Conservation (phyloP, 2,888 invertebrate genomes). For the Nasonovia ribisnigri region DNA sequence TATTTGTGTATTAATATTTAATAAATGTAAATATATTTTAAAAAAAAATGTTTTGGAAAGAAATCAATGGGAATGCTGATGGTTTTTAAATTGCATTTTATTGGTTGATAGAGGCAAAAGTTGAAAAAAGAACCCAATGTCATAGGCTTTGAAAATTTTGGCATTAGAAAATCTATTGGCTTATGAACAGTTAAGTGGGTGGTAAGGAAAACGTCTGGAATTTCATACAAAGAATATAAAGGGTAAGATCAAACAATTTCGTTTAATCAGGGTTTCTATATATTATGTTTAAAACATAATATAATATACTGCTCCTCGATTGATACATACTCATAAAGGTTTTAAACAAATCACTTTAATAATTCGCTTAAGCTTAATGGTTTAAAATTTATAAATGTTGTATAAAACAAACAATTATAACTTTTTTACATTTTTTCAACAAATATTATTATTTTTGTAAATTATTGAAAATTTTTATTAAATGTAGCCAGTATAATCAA, state of each 20-base stretch:
- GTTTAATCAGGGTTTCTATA: neutral
- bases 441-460: neutral
- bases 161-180: neutral
- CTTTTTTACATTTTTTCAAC: neutral
- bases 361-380: neutral
- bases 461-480: neutral
- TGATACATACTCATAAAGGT: neutral
- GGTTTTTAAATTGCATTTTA: constrained; percentile 33
- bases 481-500: neutral
- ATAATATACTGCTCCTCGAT: neutral
- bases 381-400: neutral
- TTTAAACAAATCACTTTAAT: neutral
- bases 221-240: neutral
- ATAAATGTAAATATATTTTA: neutral
- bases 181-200: neutral
- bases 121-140: constrained; percentile 6
- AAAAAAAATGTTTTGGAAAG: neutral
- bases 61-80: constrained; percentile 4
- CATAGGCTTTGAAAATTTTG: neutral
- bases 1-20: neutral
- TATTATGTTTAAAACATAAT: neutral
- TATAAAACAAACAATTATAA: neutral
- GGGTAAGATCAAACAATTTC: constrained; percentile 4
- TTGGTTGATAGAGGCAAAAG: neutral
- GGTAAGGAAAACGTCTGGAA: neutral